Conservation (phyloP, 2,888 invertebrate genomes). For the Cheilosia vernalis region DNA sequence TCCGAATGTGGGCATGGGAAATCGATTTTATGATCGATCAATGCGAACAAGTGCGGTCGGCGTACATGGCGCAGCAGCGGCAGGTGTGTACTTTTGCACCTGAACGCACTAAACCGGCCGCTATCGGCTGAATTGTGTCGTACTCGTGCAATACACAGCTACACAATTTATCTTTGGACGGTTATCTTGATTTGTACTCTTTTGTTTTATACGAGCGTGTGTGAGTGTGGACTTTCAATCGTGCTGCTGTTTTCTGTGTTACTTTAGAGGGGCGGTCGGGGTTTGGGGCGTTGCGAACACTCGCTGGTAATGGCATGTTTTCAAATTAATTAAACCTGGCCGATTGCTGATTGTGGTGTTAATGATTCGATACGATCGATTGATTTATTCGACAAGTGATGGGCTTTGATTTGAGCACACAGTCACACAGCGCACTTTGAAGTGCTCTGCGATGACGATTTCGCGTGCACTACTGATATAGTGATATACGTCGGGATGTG, state of each 20-base stretch:
- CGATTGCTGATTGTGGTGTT: slow-evolving; percentile 62
- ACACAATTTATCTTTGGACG: slow-evolving; percentile 23
- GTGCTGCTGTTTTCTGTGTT: neutral
- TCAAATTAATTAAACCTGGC: slow-evolving; percentile 64
- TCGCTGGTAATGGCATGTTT: slow-evolving; percentile 44
- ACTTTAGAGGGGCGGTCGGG: neutral
- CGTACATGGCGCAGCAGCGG: slow-evolving; percentile 25
- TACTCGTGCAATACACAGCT: neutral
- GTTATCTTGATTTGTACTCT: slow-evolving; percentile 56
- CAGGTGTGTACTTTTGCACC: slow-evolving; percentile 71
- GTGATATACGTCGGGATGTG: neutral
- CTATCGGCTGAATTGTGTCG: slow-evolving; percentile 53
- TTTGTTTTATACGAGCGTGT: slow-evolving; percentile 50
- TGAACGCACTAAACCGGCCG: slow-evolving; percentile 65
- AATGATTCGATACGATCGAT: slow-evolving; percentile 64
- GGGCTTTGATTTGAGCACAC: slow-evolving; percentile 61
- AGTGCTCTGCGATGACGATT: slow-evolving; percentile 5
- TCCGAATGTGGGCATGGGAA: slow-evolving; percentile 63
- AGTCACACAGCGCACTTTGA: slow-evolving; percentile 6
- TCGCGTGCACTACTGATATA: neutral
- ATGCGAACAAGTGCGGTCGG: slow-evolving; percentile 29
- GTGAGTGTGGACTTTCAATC: slow-evolving; percentile 25
- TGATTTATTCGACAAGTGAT: slow-evolving; percentile 64
- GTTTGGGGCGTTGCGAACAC: slow-evolving; percentile 1
- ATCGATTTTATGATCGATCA: slow-evolving; percentile 74